These are phyloP conservation scores for Tiliacea citrago DNA, from an alignment of 2,888 invertebrate genomes.

Conservation along the genomic window DNA sequence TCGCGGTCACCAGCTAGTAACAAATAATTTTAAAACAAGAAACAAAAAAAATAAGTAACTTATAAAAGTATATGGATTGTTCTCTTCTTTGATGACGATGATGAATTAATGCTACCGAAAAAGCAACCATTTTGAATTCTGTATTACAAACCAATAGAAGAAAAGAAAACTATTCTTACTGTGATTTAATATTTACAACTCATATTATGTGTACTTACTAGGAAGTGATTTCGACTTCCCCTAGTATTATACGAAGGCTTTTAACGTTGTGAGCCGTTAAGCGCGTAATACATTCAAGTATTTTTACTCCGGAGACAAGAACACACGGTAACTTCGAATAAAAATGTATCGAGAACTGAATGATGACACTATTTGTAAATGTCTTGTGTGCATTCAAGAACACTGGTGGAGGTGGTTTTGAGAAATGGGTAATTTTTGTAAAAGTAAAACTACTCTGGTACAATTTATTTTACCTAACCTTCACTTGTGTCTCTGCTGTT, in stretches of 20 bases:
- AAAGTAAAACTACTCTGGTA: no score
- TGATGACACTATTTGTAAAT: background rate
- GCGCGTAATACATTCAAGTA: constrained; percentile 70
- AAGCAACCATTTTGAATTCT: background rate
- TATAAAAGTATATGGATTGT: no score
- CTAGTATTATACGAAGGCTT: constrained; percentile 62
- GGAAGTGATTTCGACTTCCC: constrained; percentile 46
- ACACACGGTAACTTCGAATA: constrained; percentile 67
- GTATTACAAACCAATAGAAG: background rate
- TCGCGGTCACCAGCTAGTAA: background rate
- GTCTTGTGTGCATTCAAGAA: background rate
- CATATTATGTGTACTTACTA: no score
- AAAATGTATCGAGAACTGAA: constrained; percentile 1
- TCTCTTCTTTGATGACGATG: background rate
- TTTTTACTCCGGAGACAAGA: constrained; percentile 65
- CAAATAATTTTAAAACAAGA: background rate
- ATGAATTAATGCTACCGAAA: background rate
- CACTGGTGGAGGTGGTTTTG: background rate
- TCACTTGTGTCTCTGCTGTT: no score
- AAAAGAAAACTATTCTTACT: background rate
- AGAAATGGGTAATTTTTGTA: background rate
- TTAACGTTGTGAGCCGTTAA: constrained; percentile 68
- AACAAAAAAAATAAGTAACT: no score
- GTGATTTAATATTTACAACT: no score
- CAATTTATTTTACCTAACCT: background rate